phyloP scores from a whole-genome alignment of 2,113 vertebrate species.

The Shinisaurus crocodilurus region DNA sequence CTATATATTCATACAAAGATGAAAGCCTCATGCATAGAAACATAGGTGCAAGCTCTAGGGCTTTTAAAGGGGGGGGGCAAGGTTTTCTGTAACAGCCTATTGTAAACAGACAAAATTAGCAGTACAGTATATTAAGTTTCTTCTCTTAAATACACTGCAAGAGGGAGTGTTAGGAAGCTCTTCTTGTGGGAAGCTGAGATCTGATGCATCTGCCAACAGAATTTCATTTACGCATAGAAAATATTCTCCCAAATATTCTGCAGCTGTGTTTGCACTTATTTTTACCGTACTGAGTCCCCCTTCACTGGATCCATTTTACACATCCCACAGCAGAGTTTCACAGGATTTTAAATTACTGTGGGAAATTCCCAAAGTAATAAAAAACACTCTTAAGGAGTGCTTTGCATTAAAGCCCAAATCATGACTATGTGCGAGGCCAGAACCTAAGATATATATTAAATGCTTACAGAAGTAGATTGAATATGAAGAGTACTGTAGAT shows the following conservation, averaged over 20 bases:
- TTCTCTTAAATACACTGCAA: neutral
- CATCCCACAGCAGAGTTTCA: neutral
- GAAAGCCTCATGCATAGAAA: slow-evolving; percentile 1
- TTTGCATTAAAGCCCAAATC: neutral
- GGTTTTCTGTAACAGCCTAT: neutral
- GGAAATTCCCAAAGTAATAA: neutral
- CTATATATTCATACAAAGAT: neutral
- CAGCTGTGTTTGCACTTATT: neutral
- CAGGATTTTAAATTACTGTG: neutral
- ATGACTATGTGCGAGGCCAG: neutral
- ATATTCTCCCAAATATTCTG: neutral
- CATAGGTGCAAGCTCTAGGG: neutral
- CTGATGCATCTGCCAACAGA: neutral
- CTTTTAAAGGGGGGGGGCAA: neutral
- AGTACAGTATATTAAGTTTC: neutral
- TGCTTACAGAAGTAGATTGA: too few species aligned
- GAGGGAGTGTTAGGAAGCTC: neutral
- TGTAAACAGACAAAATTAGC: neutral
- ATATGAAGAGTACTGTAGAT: neutral
- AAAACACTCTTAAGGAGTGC: neutral
- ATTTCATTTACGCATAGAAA: neutral
- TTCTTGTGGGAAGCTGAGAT: neutral
- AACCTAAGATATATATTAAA: neutral
- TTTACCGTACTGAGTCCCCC: neutral
- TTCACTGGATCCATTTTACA: neutral